Conservation (phyloP, 2,797 vertebrate species). For the Anolis apletophallus region DNA sequence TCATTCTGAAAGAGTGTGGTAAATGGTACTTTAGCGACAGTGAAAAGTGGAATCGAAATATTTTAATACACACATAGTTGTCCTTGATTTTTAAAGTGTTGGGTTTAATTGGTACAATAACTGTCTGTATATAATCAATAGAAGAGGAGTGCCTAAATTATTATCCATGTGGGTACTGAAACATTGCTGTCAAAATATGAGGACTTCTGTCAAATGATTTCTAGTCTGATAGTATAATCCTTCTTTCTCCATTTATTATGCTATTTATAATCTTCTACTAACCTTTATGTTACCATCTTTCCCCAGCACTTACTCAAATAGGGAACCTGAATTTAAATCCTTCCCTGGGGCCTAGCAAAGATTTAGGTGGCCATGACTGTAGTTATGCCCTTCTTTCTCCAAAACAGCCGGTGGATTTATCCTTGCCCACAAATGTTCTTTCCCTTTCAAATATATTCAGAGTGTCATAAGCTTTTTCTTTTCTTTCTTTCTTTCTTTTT, state of each 20-base stretch:
- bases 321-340: conserved; percentile 68
- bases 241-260: conserved; percentile 67
- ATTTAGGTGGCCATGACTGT: conserved; percentile 74
- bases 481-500: no score
- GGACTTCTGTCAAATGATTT: conserved; percentile 71
- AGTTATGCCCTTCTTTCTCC: conserved; percentile 62
- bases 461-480: conserved; percentile 51
- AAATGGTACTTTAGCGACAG: background rate
- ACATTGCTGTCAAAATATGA: conserved; percentile 67
- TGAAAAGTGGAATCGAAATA: background rate
- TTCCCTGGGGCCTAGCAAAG: conserved; percentile 72
- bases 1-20: no score
- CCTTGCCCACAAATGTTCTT: conserved; percentile 69
- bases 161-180: conserved; percentile 63
- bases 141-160: conserved; percentile 50
- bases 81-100: conserved; percentile 44
- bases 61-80: background rate
- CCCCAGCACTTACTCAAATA: conserved; percentile 66
- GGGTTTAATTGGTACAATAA: no score
- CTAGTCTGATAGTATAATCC: conserved; percentile 66
- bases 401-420: conserved; percentile 67
- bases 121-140: conserved; percentile 62
- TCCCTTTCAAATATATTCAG: conserved; percentile 75
- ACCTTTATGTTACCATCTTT: conserved; percentile 69
- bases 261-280: conserved; percentile 68